Evolutionary conservation across 1,140 invertebrate genomes (phyloP).

Genomic region (Pseudoatta argentina): DNA sequence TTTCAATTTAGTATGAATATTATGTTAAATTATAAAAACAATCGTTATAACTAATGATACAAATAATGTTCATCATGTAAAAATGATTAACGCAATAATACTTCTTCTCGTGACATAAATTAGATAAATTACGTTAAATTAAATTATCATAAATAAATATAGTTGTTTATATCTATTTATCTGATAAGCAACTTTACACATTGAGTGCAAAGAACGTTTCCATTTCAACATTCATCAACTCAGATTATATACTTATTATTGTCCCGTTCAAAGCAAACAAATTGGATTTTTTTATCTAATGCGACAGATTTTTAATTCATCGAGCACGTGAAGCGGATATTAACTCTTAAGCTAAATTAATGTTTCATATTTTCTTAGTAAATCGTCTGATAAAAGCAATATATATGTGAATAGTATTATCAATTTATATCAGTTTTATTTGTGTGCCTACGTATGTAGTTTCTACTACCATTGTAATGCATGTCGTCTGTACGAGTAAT

Average conservation of each 20-base stretch:
- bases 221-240: background rate
- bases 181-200: background rate
- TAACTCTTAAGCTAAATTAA: background rate
- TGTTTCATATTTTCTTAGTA: constrained; percentile 2
- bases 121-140: background rate
- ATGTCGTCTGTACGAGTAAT: background rate
- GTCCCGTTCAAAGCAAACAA: background rate
- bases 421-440: background rate
- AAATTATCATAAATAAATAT: background rate
- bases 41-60: background rate
- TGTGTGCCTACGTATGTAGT: background rate
- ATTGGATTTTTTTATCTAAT: background rate
- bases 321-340: no score
- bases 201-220: background rate
- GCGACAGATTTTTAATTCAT: background rate
- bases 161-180: background rate
- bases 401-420: background rate
- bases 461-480: background rate
- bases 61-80: background rate
- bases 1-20: background rate
- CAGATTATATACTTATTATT: background rate
- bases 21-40: background rate
- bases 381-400: constrained; percentile 28
- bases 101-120: background rate
- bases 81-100: background rate